Evolutionary conservation across 2,888 invertebrate genomes (phyloP), one percentile per base, ranked within the genome.

Genomic region (Thereva unica): DNA sequence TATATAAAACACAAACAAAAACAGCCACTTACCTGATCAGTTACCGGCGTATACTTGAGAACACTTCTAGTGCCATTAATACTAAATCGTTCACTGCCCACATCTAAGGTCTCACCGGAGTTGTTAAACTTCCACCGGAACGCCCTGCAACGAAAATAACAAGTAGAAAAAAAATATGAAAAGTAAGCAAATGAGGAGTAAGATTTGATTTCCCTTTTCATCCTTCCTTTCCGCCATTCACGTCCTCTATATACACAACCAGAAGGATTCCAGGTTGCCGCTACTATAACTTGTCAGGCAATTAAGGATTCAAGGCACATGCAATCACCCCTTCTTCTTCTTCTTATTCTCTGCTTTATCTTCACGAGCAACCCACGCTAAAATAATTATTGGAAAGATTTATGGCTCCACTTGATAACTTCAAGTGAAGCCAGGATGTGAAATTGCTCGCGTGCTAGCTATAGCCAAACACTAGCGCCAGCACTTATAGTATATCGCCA

Each of bases 61-160:
- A 88, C 84, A 75, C 88, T 88, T 69, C 88, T 85, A 73, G 89
- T 89, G 71, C 92, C 92, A 79, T 91, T 91, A 72, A 88, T 88
- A 74, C 89, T 87, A 83, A 89, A 92, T 69, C 90, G 83, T 78
- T 90, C 91, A 53, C 90, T 86, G 57, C 89, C 89, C 67, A 93
- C 90, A 81, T 93, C 92, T 71, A 92, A 82, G 56, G 92, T 92
- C 82, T 93, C 93, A 4, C 94, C 93, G 8, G 93, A 93, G 83
- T 93, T 93, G 85, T 95, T 95, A 84, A 95, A 94, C 84, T 94
- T 93, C 95, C 95, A 95, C 74, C 91, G 89, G 84, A 95, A 95
- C 77, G 87, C 89, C 74, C 91, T 90, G 66, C 34, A 66, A 64
- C 38, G 40, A 5, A 55, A 6, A 54, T 40, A 42, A 52, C 37